Evolutionary conservation across 2,888 invertebrate species (phyloP).

Genomic region (Hedya salicella): DNA sequence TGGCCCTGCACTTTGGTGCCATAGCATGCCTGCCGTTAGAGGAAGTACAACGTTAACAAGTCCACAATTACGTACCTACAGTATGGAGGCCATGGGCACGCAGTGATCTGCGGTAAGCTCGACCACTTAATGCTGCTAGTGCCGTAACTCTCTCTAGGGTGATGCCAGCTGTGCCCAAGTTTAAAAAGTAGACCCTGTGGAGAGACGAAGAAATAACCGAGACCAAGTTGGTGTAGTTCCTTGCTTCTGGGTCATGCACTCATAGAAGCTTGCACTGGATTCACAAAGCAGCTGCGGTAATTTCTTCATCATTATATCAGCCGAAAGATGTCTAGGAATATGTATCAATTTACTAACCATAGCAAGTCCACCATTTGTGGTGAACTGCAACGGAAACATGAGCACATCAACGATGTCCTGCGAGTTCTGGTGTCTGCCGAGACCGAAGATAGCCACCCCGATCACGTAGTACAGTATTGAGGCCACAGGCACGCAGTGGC

Average conservation of each 20-base stretch:
- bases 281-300: too few relatives aligned
- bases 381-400: conserved; percentile 89
- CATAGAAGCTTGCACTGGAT: too few relatives aligned
- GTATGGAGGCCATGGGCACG: conserved; percentile 65
- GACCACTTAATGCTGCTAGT: conserved; percentile 61
- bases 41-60: too few relatives aligned
- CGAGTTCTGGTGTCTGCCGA: conserved; percentile 72
- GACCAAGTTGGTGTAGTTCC: too few relatives aligned
- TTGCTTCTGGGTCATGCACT: too few relatives aligned
- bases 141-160: too few relatives aligned
- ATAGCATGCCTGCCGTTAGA: too few relatives aligned
- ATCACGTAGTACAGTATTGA: conserved; percentile 83
- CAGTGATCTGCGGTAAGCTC: conserved; percentile 71
- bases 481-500: conserved; percentile 67
- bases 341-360: conserved; percentile 64
- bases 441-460: conserved; percentile 86
- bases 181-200: too few relatives aligned
- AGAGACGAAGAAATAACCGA: too few relatives aligned
- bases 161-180: too few relatives aligned
- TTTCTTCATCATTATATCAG: too few relatives aligned
- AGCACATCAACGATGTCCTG: conserved; percentile 78
- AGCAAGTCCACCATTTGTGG: conserved; percentile 88
- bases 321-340: not conserved
- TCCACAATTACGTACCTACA: conserved; percentile 86
- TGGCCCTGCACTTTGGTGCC: too few relatives aligned